Conservation (phyloP, 2,888 invertebrate species). For the Drosophila multiciliata region DNA sequence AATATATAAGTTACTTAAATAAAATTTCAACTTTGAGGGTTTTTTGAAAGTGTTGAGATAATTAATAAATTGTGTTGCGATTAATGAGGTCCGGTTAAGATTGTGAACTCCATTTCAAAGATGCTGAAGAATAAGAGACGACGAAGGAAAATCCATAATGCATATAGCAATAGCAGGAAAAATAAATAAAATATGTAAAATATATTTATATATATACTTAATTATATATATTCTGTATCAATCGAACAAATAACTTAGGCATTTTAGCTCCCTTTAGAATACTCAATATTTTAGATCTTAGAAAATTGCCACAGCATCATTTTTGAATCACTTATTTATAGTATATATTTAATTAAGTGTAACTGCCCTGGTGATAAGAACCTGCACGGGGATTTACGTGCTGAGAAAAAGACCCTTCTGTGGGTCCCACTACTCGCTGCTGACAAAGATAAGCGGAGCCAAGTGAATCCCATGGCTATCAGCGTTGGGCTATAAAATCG, state of each 20-base stretch:
- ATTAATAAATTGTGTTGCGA: background rate
- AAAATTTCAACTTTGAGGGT: background rate
- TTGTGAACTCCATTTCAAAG: background rate
- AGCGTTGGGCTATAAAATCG: slow-evolving; percentile 31
- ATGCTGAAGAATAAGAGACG: background rate
- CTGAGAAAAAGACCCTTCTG: slow-evolving; percentile 19
- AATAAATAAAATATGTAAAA: too few relatives aligned
- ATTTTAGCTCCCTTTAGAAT: fast-evolving
- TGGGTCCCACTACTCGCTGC: background rate
- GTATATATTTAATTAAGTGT: background rate
- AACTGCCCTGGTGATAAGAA: slow-evolving; percentile 11
- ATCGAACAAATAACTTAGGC: background rate
- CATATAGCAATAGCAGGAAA: background rate
- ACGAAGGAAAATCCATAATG: background rate
- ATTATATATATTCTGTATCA: background rate
- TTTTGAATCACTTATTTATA: background rate
- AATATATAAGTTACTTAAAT: background rate
- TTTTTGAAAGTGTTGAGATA: background rate
- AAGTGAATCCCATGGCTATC: slow-evolving; percentile 6
- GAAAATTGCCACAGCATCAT: background rate
- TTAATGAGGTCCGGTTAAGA: background rate
- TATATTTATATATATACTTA: background rate
- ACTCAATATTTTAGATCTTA: background rate
- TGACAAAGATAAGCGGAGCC: background rate
- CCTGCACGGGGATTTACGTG: background rate